Percentiles rank a stretch among this genome's conserved stretches.
phyloP scores from a whole-genome alignment of 2,888 invertebrate genomes.

The Clusia tigrina region DNA sequence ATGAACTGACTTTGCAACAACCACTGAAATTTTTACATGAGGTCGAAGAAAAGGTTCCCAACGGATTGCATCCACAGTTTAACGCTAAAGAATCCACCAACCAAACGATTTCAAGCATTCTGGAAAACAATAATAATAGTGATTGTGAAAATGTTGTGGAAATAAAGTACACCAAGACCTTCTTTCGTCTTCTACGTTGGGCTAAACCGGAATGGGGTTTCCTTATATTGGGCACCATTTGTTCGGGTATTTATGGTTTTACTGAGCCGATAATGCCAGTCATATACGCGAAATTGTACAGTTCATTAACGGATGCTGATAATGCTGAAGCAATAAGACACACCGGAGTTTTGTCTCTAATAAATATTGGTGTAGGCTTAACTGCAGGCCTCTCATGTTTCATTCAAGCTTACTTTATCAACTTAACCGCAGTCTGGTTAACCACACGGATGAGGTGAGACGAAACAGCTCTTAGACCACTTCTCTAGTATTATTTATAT shows the following conservation, averaged over 20 bases:
- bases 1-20: slow-evolving; percentile 19
- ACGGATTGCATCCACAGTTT: slow-evolving; percentile 16
- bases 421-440: slow-evolving; percentile 76
- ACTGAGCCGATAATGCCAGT: slow-evolving; percentile 78
- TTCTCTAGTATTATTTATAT: slow-evolving; percentile 42
- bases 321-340: slow-evolving; percentile 67
- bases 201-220: slow-evolving; percentile 72
- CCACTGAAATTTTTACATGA: slow-evolving; percentile 39
- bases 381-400: slow-evolving; percentile 72
- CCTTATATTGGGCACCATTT: slow-evolving; percentile 70
- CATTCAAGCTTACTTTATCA: slow-evolving; percentile 77
- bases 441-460: slow-evolving; percentile 68
- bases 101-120: slow-evolving; percentile 43
- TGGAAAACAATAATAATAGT: slow-evolving; percentile 32
- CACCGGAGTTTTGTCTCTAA: slow-evolving; percentile 69
- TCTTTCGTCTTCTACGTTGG: slow-evolving; percentile 68
- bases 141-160: not conserved
- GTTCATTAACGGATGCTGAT: slow-evolving; percentile 61
- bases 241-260: slow-evolving; percentile 73
- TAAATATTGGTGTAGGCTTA: slow-evolving; percentile 72
- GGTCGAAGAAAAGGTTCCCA: slow-evolving; percentile 21
- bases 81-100: slow-evolving; percentile 37
- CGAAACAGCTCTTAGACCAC: too few species aligned
- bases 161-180: slow-evolving; percentile 44
- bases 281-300: slow-evolving; percentile 78